phyloP scores from a whole-genome alignment of 2,888 invertebrate genomes.

The Thymelicus sylvestris region DNA sequence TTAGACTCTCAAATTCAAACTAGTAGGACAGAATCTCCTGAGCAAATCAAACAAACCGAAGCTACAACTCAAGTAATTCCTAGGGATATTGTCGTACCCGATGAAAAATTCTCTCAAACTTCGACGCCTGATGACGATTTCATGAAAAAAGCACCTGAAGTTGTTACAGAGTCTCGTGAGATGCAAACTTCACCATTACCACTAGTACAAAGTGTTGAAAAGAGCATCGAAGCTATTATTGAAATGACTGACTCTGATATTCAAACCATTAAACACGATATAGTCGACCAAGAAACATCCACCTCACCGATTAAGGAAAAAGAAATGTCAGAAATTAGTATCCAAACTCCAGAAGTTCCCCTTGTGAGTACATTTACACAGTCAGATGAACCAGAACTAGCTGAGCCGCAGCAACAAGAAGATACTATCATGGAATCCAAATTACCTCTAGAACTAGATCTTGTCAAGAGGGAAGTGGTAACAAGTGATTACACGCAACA shows the following conservation, averaged over 20 bases:
- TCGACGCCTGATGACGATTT: constrained; percentile 55
- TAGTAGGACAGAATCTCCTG: constrained; percentile 67
- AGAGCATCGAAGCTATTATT: constrained; percentile 67
- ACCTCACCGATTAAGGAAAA: constrained; percentile 66
- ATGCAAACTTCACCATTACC: constrained; percentile 83
- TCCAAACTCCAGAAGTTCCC: constrained; percentile 70
- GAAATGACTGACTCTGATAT: constrained; percentile 72
- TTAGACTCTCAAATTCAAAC: constrained; percentile 75
- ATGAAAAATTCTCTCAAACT: constrained; percentile 82
- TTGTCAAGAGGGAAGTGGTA: constrained; percentile 47
- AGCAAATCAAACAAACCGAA: constrained; percentile 72
- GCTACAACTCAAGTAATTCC: constrained; percentile 83
- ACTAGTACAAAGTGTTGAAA: constrained; percentile 62
- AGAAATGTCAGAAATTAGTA: constrained; percentile 63
- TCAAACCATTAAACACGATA: constrained; percentile 66
- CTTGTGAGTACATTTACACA: constrained; percentile 72
- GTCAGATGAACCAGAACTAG: constrained; percentile 64
- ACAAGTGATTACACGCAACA: constrained; percentile 57
- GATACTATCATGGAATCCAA: constrained; percentile 61
- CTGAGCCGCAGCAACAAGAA: constrained; percentile 43
- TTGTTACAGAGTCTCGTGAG: constrained; percentile 69
- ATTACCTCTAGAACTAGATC: constrained; percentile 64
- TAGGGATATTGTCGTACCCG: constrained; percentile 64
- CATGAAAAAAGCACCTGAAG: constrained; percentile 46
- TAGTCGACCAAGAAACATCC: constrained; percentile 68